Conservation (phyloP, 2,113 vertebrate genomes). For the Proteles cristata region DNA sequence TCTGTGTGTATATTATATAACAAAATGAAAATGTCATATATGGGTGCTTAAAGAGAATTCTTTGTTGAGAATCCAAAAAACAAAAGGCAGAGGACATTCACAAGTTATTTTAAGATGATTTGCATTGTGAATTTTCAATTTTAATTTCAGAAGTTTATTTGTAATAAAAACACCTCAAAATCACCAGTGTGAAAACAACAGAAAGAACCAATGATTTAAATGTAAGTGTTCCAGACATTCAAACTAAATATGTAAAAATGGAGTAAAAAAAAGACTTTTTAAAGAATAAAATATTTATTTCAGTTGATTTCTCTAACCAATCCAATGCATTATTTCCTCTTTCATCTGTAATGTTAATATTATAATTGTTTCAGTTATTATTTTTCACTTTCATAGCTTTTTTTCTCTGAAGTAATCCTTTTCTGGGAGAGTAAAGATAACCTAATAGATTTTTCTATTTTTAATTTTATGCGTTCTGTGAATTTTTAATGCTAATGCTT, state of each 20-base stretch:
- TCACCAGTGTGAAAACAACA: neutral
- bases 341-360: conserved; percentile 13
- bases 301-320: conserved; percentile 49
- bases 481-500: conserved; percentile 80
- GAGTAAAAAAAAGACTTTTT: neutral
- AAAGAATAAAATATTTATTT: conserved; percentile 51
- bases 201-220: neutral
- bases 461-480: conserved; percentile 75
- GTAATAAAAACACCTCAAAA: neutral
- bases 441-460: conserved; percentile 78
- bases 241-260: conserved; percentile 37
- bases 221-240: neutral
- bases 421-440: conserved; percentile 67
- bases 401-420: conserved; percentile 67
- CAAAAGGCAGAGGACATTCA: neutral
- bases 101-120: neutral
- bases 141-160: neutral
- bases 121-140: neutral
- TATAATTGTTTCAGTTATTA: conserved; percentile 64
- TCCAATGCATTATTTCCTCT: neutral
- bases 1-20: neutral
- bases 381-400: conserved; percentile 68
- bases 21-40: neutral
- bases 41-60: conserved; percentile 19
- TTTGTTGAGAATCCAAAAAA: neutral